phyloP scores from a whole-genome alignment of 2,888 invertebrate genomes.

The Quadroppia sp. region DNA sequence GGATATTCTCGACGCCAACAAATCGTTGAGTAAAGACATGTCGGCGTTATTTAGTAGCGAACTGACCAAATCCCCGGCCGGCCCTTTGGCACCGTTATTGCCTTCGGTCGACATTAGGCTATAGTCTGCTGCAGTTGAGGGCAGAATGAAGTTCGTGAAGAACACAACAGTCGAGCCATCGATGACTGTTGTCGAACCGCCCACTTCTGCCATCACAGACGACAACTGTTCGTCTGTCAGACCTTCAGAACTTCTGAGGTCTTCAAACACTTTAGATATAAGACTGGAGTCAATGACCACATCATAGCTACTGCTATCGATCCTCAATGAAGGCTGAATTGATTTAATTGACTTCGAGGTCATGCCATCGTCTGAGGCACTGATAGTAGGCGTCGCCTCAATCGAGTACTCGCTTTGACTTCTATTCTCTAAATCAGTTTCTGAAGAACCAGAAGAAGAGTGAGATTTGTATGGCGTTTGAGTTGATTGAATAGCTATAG shows the following conservation, averaged over 20 bases:
- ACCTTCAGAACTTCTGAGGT: slow-evolving; percentile 36
- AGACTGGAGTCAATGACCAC: slow-evolving; percentile 34
- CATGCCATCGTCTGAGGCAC: background rate
- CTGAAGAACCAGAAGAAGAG: background rate
- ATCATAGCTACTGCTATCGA: slow-evolving; percentile 36
- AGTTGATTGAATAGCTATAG: slow-evolving; percentile 21
- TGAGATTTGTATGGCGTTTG: background rate
- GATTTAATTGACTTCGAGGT: background rate
- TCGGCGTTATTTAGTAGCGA: slow-evolving; percentile 33
- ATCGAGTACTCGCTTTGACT: background rate
- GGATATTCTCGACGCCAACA: slow-evolving; percentile 17
- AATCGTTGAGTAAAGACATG: slow-evolving; percentile 38
- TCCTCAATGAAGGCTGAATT: slow-evolving; percentile 35
- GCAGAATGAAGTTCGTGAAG: slow-evolving; percentile 46
- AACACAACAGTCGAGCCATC: slow-evolving; percentile 47
- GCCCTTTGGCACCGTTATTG: slow-evolving; percentile 39
- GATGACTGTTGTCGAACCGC: slow-evolving; percentile 45
- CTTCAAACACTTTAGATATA: slow-evolving; percentile 38
- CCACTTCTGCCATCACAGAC: slow-evolving; percentile 38
- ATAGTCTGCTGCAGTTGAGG: slow-evolving; percentile 1
- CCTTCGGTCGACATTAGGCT: slow-evolving; percentile 15
- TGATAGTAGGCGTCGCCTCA: slow-evolving; percentile 20
- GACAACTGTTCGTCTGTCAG: slow-evolving; percentile 38
- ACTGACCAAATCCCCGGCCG: slow-evolving; percentile 27
- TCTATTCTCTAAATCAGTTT: background rate